Conservation (phyloP, 1,140 invertebrate genomes). For the Oreohelix idahoensis region DNA sequence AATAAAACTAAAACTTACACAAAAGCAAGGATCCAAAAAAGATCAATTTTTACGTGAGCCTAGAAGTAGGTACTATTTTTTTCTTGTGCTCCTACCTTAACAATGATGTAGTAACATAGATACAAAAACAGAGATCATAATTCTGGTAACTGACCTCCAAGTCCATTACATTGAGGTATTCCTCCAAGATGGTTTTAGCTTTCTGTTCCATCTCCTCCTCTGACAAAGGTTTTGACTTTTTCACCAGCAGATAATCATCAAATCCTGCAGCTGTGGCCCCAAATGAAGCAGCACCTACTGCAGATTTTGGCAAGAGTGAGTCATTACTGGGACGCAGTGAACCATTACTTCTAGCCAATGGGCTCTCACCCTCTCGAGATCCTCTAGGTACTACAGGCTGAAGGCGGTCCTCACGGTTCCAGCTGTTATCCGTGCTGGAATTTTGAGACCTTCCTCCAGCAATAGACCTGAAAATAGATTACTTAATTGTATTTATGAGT, state of each 20-base stretch:
- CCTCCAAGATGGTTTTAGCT: constrained; percentile 70
- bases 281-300: neutral
- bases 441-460: constrained; percentile 36
- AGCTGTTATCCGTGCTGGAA: constrained; percentile 36
- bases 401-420: constrained; percentile 29
- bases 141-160: constrained; percentile 66
- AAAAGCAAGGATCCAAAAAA: no score
- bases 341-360: constrained; percentile 4
- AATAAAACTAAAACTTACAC: no score
- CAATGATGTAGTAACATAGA: no score
- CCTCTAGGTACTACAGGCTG: constrained; percentile 6
- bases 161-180: constrained; percentile 72
- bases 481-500: no score
- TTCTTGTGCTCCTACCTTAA: no score
- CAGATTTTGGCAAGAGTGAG: neutral
- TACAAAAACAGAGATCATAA: no score
- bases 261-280: neutral
- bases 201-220: constrained; percentile 71
- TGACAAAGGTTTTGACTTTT: constrained; percentile 50
- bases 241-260: neutral
- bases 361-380: constrained; percentile 30
- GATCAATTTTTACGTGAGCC: no score
- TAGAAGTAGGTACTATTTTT: no score
- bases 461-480: constrained; percentile 3
- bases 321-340: constrained; percentile 8